Conservation (phyloP, 2,797 vertebrate species). For the Spheniscus humboldti region DNA sequence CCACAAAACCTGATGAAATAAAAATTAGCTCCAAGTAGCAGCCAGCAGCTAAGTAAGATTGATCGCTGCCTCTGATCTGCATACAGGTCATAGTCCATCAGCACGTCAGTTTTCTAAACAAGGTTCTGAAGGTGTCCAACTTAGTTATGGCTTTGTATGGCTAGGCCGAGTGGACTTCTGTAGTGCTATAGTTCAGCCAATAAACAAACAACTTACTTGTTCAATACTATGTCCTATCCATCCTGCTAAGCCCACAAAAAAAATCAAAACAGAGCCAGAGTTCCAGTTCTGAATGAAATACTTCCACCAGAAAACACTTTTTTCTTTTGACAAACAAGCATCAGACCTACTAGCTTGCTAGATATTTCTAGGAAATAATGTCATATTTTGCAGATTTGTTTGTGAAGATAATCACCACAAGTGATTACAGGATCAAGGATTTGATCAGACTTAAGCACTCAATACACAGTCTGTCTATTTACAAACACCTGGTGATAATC, state of each 20-base stretch:
- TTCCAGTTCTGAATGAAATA: neutral
- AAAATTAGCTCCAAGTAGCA: neutral
- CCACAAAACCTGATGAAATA: neutral
- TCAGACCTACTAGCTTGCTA: neutral
- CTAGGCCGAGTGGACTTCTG: neutral
- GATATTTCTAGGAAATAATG: neutral
- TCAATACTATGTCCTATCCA: accelerated
- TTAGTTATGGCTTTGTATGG: accelerated
- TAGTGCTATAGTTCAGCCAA: accelerated
- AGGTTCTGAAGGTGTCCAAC: neutral
- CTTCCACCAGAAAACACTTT: neutral
- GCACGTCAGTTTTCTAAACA: neutral
- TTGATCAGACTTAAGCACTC: neutral
- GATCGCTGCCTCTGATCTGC: neutral
- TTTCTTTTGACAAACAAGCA: neutral
- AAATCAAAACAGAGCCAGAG: neutral
- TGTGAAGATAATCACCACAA: neutral
- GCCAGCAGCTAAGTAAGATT: neutral
- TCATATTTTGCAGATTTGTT: neutral
- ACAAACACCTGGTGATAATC: neutral
- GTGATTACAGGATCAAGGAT: neutral
- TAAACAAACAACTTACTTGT: accelerated
- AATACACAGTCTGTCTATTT: neutral
- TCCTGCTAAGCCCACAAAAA: neutral
- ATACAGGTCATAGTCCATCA: neutral